A percentile compares a stretch with the other conserved stretches of the same genome.
phyloP scores from a whole-genome alignment of 2,113 vertebrate genomes.

The Charina bottae region DNA sequence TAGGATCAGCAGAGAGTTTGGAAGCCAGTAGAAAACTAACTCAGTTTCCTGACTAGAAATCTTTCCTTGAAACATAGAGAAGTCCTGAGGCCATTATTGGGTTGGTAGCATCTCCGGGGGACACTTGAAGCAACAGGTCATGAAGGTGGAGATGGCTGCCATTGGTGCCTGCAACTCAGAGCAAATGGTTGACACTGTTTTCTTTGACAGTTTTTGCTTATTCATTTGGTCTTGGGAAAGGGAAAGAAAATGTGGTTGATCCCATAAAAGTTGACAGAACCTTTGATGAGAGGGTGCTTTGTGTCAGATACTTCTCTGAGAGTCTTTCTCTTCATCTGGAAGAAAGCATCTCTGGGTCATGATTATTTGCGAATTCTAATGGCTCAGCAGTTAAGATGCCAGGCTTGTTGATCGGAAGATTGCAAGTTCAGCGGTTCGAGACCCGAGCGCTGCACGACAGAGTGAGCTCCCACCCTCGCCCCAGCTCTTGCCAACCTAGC shows the following conservation, averaged over 20 bases:
- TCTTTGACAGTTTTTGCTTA: not conserved
- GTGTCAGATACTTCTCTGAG: not conserved
- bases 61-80: not conserved
- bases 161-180: not conserved
- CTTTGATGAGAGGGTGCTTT: not conserved
- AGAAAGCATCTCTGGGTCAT: too few species aligned
- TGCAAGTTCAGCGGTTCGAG: too few species aligned
- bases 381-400: too few species aligned
- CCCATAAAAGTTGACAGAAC: not conserved
- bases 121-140: not conserved
- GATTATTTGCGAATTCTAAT: not conserved
- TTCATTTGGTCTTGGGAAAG: not conserved
- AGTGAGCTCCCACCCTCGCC: too few species aligned
- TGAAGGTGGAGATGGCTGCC: not conserved
- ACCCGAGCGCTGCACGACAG: too few species aligned
- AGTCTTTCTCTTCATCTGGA: too few species aligned
- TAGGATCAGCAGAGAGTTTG: not conserved
- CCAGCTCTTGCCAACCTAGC: too few species aligned
- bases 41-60: not conserved
- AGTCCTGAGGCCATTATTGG: not conserved
- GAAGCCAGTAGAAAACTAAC: not conserved
- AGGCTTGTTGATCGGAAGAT: too few species aligned
- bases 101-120: not conserved
- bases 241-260: not conserved
- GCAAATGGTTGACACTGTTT: not conserved